Percentiles rank a stretch among this genome's conserved stretches.
phyloP scores from a whole-genome alignment of 1,140 invertebrate genomes.

The Vollenhovia emeryi region DNA sequence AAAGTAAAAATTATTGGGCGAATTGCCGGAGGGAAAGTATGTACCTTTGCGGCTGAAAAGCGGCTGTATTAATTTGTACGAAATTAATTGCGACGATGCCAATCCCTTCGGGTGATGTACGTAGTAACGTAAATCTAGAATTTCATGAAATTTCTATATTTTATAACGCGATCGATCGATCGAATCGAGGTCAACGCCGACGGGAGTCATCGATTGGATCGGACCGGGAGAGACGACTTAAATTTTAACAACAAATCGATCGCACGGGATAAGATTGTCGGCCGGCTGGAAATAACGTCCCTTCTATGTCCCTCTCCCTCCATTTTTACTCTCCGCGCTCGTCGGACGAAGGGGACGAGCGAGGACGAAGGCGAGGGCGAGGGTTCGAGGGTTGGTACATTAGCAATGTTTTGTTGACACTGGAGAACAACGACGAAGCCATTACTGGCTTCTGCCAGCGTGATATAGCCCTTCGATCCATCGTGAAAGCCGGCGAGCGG shows the following conservation, averaged over 20 bases:
- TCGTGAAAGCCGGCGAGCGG: slow-evolving; percentile 48
- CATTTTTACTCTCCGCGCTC: slow-evolving; percentile 46
- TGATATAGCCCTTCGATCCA: slow-evolving; percentile 64
- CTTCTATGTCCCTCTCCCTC: neutral
- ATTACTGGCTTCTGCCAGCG: slow-evolving; percentile 74
- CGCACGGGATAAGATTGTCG: slow-evolving; percentile 46
- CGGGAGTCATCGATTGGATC: slow-evolving; percentile 28
- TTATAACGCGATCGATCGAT: slow-evolving; percentile 31
- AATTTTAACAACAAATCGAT: slow-evolving; percentile 62
- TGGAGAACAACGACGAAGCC: slow-evolving; percentile 74
- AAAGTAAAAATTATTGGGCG: neutral
- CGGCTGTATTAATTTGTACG: neutral
- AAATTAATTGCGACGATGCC: neutral
- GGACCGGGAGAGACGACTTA: slow-evolving; percentile 6
- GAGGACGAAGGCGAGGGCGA: slow-evolving; percentile 44
- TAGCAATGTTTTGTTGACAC: slow-evolving; percentile 83
- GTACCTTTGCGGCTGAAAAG: neutral
- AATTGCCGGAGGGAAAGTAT: neutral
- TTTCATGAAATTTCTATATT: slow-evolving; percentile 43
- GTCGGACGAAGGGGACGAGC: slow-evolving; percentile 34
- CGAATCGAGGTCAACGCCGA: slow-evolving; percentile 45
- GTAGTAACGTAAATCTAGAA: slow-evolving; percentile 4
- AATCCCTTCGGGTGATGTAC: neutral
- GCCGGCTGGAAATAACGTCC: slow-evolving; percentile 42
- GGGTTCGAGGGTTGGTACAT: slow-evolving; percentile 74